phyloP scores from a whole-genome alignment of 2,113 vertebrate genomes.

The Alces alces region DNA sequence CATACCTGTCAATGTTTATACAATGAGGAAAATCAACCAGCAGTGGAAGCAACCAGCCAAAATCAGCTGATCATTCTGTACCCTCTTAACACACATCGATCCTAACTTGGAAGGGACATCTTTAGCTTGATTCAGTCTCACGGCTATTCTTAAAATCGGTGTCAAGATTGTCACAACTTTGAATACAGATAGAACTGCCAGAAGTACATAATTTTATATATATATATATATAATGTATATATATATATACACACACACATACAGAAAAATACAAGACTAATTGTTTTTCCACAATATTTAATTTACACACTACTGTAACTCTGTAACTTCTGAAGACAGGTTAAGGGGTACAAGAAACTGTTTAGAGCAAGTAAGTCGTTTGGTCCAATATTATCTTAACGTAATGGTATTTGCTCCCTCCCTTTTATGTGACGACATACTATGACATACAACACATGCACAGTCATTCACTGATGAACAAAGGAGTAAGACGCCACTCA shows the following conservation, averaged over 20 bases:
- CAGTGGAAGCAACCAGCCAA: constrained; percentile 72
- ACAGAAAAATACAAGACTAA: constrained; percentile 89
- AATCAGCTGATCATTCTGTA: constrained; percentile 73
- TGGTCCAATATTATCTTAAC: constrained; percentile 90
- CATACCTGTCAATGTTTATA: constrained; percentile 78
- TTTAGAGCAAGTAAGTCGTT: constrained; percentile 86
- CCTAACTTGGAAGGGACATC: constrained; percentile 61
- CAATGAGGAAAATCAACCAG: constrained; percentile 77
- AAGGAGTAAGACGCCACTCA: constrained; percentile 84
- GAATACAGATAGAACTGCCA: constrained; percentile 83
- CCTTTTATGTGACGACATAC: constrained; percentile 78
- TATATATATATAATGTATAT: constrained; percentile 13
- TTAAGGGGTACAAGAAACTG: constrained; percentile 82
- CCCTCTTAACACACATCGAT: constrained; percentile 68
- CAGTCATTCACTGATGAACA: constrained; percentile 88
- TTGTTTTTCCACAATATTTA: constrained; percentile 90
- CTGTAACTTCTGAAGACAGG: constrained; percentile 89
- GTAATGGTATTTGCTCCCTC: constrained; percentile 84
- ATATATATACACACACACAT: constrained; percentile 74
- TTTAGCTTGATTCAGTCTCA: constrained; percentile 68
- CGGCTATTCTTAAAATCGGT: constrained; percentile 76
- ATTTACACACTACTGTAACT: constrained; percentile 94
- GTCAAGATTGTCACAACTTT: constrained; percentile 85
- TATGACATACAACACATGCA: constrained; percentile 93
- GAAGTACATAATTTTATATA: constrained; percentile 84